Conservation (phyloP, 2,888 invertebrate species). For the Mythimna loreyi region DNA sequence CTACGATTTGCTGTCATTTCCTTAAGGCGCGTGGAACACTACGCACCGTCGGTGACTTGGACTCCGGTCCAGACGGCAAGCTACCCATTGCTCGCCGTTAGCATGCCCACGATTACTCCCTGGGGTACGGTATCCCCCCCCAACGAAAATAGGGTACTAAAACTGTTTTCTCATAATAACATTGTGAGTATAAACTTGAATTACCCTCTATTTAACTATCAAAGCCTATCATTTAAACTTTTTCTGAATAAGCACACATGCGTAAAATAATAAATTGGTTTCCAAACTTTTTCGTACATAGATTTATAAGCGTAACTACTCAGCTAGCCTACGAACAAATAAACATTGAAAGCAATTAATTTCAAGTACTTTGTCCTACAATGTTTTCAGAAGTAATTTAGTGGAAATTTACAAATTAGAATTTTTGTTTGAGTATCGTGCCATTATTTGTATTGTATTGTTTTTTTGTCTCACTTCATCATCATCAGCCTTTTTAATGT, state of each 20-base stretch:
- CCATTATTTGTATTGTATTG: slow-evolving; percentile 19
- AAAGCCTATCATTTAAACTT: slow-evolving; percentile 18
- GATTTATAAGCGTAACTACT: slow-evolving; percentile 27
- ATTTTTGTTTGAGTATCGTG: slow-evolving; percentile 25
- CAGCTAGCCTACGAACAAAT: slow-evolving; percentile 14
- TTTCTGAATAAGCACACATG: slow-evolving; percentile 4
- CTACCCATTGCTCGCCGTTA: too few relatives aligned
- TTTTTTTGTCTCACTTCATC: too few relatives aligned
- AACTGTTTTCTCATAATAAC: too few relatives aligned
- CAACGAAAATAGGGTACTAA: too few relatives aligned
- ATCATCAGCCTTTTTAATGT: too few relatives aligned
- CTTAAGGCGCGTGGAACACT: too few relatives aligned
- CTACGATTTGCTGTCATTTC: too few relatives aligned
- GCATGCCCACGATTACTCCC: too few relatives aligned
- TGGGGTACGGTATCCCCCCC: too few relatives aligned
- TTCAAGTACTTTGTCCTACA: slow-evolving; percentile 22
- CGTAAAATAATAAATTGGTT: slow-evolving; percentile 33
- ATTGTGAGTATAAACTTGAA: not conserved
- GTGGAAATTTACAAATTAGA: slow-evolving; percentile 23
- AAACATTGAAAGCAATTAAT: slow-evolving; percentile 47
- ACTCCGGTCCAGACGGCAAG: too few relatives aligned
- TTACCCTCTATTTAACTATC: too few relatives aligned
- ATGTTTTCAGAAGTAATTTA: slow-evolving; percentile 29
- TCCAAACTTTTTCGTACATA: slow-evolving; percentile 11
- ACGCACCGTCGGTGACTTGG: too few relatives aligned